phyloP scores from a whole-genome alignment of 2,113 vertebrate species.

The Zosterops borbonicus region DNA sequence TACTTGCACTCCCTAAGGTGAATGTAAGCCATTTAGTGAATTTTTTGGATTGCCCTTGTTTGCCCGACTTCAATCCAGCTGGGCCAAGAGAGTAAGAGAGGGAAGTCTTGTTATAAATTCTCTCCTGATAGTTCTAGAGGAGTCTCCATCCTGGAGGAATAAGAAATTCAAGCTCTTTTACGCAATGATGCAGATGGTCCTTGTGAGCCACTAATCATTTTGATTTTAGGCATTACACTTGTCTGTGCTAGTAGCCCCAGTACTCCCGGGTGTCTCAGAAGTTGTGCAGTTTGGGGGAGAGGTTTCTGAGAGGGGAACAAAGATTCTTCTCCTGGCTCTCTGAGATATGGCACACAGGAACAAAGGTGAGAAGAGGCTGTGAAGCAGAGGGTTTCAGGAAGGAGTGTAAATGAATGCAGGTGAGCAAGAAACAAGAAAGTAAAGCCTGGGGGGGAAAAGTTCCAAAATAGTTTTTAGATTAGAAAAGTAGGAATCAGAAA shows the following conservation, averaged over 20 bases:
- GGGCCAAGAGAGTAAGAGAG: neutral
- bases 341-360: accelerated
- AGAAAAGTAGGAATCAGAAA: neutral
- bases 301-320: neutral
- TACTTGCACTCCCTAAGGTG: neutral
- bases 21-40: neutral
- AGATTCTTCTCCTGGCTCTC: neutral
- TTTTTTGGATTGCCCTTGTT: neutral
- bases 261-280: neutral
- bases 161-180: neutral
- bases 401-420: neutral
- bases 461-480: neutral
- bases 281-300: neutral
- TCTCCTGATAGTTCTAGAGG: neutral
- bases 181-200: neutral
- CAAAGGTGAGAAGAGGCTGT: neutral
- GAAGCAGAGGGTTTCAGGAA: neutral
- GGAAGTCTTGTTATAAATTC: neutral
- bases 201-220: neutral
- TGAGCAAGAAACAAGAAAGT: neutral
- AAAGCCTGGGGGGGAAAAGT: neutral
- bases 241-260: neutral
- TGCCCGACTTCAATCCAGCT: neutral
- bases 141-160: neutral
- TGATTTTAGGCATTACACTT: neutral